Evolutionary conservation across 2,888 invertebrate species (phyloP).

Genomic region (Sesia apiformis): DNA sequence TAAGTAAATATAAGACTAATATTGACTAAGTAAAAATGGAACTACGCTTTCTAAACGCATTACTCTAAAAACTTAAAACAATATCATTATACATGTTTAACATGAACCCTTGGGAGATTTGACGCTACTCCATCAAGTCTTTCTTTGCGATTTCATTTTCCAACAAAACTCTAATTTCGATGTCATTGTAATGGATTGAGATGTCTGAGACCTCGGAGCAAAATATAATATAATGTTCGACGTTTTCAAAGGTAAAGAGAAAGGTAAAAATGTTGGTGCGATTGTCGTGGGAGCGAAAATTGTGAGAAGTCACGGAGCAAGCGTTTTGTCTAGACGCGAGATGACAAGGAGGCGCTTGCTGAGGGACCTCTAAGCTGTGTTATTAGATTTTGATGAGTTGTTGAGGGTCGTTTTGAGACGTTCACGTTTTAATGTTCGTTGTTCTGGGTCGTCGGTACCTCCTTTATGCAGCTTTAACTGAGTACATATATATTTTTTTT

Average conservation of each 20-base stretch:
- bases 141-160: conserved; percentile 30
- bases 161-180: conserved; percentile 49
- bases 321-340: conserved; percentile 62
- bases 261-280: conserved; percentile 28
- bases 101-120: neutral
- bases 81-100: neutral
- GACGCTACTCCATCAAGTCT: conserved; percentile 1
- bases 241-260: conserved; percentile 37
- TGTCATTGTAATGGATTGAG: conserved; percentile 55
- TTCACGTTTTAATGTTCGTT: conserved; percentile 4
- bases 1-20: too few relatives aligned
- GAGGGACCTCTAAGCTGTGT: conserved; percentile 33
- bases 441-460: too few relatives aligned
- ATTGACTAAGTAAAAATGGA: too few relatives aligned
- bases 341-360: conserved; percentile 35
- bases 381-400: conserved; percentile 60
- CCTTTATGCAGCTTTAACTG: too few relatives aligned
- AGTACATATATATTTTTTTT: too few relatives aligned
- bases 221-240: conserved; percentile 61
- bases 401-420: conserved; percentile 39
- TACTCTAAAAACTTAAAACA: too few relatives aligned
- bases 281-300: conserved; percentile 60
- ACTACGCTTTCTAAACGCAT: too few relatives aligned
- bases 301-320: conserved; percentile 61
- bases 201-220: conserved; percentile 42